These are phyloP conservation scores for Cepaea nemoralis DNA, from an alignment of 1,140 invertebrate genomes.

Conservation along the genomic window DNA sequence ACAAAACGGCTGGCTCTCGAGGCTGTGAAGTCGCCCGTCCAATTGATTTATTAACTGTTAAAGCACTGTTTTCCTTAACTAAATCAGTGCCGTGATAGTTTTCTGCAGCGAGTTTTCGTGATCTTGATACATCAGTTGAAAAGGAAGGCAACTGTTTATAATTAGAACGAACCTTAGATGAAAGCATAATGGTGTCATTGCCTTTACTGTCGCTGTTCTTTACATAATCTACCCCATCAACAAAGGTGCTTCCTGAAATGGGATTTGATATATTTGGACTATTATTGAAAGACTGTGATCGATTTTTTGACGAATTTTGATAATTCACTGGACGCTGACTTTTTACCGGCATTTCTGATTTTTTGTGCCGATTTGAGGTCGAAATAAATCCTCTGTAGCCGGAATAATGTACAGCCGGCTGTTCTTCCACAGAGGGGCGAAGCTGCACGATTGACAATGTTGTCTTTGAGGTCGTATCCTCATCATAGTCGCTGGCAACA, in stretches of 20 bases:
- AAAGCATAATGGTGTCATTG: too few relatives aligned
- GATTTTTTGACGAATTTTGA: too few relatives aligned
- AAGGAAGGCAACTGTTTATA: neutral
- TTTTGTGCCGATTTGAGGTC: neutral
- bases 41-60: too few relatives aligned
- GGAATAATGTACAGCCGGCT: neutral
- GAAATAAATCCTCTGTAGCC: neutral
- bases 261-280: neutral
- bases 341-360: neutral
- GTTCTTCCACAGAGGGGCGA: neutral
- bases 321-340: neutral
- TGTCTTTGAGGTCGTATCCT: too few relatives aligned
- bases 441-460: too few relatives aligned
- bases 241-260: neutral
- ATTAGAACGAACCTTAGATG: neutral
- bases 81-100: neutral
- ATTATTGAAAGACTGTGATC: neutral
- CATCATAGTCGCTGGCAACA: neutral
- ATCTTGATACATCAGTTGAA: neutral
- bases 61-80: neutral
- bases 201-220: too few relatives aligned
- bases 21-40: too few relatives aligned
- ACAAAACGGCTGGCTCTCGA: neutral
- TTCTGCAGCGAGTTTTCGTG: neutral
- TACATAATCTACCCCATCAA: neutral